Percentiles rank a stretch among this genome's conserved stretches.
phyloP scores from a whole-genome alignment of 1,140 invertebrate genomes.

The Metaphire vulgaris region DNA sequence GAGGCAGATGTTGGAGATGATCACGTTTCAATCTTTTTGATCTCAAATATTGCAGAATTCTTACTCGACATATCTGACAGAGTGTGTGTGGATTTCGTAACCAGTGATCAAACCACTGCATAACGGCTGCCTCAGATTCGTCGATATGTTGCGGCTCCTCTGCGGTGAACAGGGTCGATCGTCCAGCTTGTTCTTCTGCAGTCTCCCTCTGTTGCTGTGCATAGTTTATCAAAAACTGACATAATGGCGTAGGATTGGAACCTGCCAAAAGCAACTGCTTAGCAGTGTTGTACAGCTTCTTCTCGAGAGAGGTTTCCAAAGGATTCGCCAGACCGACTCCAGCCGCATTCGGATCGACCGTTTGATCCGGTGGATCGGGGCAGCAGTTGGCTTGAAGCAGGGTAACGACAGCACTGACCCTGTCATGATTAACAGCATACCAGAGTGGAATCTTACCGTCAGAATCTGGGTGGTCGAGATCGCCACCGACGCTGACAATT shows the following conservation, averaged over 20 bases:
- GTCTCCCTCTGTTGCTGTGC: not conserved
- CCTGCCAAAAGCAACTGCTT: constrained; percentile 30
- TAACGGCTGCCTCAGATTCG: not conserved
- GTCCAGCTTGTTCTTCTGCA: not conserved
- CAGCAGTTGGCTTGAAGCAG: constrained; percentile 38
- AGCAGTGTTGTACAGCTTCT: constrained; percentile 16
- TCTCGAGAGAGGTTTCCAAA: constrained; percentile 17
- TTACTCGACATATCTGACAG: not conserved
- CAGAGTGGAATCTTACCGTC: constrained; percentile 36
- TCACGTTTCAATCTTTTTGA: not conserved
- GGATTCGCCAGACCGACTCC: not conserved
- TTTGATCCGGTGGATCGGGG: constrained; percentile 30
- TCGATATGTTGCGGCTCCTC: not conserved
- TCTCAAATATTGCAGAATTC: not conserved
- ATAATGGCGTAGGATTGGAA: constrained; percentile 8
- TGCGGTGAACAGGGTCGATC: not conserved
- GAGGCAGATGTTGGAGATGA: not conserved
- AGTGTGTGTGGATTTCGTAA: not conserved
- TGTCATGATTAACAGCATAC: constrained; percentile 39
- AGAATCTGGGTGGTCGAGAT: constrained; percentile 37
- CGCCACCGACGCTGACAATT: constrained; percentile 36
- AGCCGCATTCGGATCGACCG: not conserved
- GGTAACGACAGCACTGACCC: constrained; percentile 36
- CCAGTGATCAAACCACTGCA: not conserved
- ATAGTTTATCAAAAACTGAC: constrained; percentile 3